Percentiles rank a stretch among this genome's conserved stretches.
phyloP scores from a whole-genome alignment of 2,113 vertebrate genomes.

The Zapornia atra region DNA sequence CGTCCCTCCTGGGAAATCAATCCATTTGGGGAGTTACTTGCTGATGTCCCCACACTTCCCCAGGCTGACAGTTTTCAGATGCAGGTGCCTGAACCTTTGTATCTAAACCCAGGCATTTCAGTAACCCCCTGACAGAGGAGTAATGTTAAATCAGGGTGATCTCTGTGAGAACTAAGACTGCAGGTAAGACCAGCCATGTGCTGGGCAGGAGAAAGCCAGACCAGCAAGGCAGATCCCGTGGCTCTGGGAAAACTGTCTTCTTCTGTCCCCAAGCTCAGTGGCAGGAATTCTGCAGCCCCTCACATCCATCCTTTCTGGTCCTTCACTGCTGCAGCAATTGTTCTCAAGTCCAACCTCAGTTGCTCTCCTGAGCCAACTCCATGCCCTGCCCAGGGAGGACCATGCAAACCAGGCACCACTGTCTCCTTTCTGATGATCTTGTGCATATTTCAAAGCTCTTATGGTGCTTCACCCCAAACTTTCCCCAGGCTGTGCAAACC shows the following conservation, averaged over 20 bases:
- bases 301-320: rapidly evolving
- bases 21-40: neutral
- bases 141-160: rapidly evolving
- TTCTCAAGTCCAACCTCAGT: neutral
- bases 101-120: neutral
- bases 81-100: neutral
- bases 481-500: neutral
- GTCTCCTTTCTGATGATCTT: neutral
- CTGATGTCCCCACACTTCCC: neutral
- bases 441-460: neutral
- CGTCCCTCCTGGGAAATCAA: neutral
- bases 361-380: neutral
- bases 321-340: neutral
- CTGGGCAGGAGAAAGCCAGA: neutral
- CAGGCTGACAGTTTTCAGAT: neutral
- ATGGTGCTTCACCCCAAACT: neutral
- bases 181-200: neutral
- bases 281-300: neutral
- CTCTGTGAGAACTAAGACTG: neutral
- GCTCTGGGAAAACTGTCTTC: neutral
- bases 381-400: neutral
- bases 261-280: neutral
- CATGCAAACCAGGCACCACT: rapidly evolving
- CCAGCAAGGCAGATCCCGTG: neutral
- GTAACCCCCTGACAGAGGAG: neutral